Evolutionary conservation across 2,888 invertebrate genomes (phyloP).

Genomic region (Blastobasis lacticolella): DNA sequence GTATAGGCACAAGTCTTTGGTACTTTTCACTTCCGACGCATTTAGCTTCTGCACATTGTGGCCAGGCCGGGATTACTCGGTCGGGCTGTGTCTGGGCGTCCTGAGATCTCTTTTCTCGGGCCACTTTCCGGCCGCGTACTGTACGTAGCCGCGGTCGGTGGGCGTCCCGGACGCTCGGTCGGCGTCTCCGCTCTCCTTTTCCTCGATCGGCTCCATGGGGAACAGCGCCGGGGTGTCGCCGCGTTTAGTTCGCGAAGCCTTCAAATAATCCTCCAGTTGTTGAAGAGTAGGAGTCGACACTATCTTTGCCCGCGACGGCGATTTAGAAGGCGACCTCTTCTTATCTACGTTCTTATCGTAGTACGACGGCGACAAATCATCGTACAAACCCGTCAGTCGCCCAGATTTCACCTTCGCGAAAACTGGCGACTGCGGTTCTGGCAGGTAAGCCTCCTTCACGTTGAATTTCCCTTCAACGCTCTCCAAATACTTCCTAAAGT

Average conservation of each 20-base stretch:
- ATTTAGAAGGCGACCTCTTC: conserved; percentile 19
- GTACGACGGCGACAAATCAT: conserved; percentile 51
- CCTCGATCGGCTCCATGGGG: conserved; percentile 71
- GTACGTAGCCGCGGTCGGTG: conserved; percentile 82
- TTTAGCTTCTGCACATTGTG: no score
- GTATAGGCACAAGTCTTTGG: no score
- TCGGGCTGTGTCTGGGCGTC: conserved; percentile 75
- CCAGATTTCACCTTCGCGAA: conserved; percentile 63
- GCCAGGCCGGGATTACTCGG: conserved; percentile 20
- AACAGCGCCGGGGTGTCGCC: conserved; percentile 61
- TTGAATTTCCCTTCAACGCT: conserved; percentile 46
- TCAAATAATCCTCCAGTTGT: conserved; percentile 64
- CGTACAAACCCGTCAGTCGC: conserved; percentile 47
- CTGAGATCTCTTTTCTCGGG: conserved; percentile 68
- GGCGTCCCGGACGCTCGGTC: conserved; percentile 77
- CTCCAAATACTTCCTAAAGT: conserved; percentile 57
- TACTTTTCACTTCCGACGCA: no score
- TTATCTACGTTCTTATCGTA: conserved; percentile 39
- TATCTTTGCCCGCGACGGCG: conserved; percentile 52
- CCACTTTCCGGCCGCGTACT: conserved; percentile 82
- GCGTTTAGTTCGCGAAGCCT: conserved; percentile 43
- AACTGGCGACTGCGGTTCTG: conserved; percentile 64
- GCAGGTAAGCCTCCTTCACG: conserved; percentile 59
- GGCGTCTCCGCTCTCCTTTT: conserved; percentile 45
- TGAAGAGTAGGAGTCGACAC: conserved; percentile 61